Evolutionary conservation across 2,797 vertebrate genomes (phyloP).

Genomic region (Amazona finschi): DNA sequence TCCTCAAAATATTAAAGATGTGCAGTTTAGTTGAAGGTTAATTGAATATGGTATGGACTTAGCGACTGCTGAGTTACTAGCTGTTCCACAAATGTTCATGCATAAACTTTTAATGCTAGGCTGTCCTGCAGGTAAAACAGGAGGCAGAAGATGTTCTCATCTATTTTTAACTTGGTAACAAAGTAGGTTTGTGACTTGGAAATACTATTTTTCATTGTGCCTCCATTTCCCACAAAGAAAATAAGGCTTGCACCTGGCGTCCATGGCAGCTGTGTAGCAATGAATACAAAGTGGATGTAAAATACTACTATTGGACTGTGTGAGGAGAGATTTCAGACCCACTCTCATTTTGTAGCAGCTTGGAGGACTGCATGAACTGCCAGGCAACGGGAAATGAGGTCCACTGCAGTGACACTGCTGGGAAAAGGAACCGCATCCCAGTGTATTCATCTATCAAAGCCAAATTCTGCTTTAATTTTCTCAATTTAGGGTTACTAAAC

Average conservation of each 20-base stretch:
- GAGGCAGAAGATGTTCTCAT: neutral
- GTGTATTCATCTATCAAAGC: neutral
- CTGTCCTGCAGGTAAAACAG: neutral
- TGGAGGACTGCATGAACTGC: neutral
- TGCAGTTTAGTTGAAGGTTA: neutral
- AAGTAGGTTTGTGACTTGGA: neutral
- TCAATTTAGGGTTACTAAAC: neutral
- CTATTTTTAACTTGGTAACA: neutral
- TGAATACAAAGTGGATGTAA: neutral
- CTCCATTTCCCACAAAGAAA: neutral
- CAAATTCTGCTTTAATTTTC: neutral
- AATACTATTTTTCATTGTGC: neutral
- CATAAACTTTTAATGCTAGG: neutral
- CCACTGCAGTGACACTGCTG: neutral
- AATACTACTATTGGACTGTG: neutral
- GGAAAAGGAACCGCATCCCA: neutral
- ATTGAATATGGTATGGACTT: neutral
- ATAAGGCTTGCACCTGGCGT: neutral
- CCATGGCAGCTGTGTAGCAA: neutral
- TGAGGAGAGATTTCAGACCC: neutral
- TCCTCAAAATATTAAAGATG: neutral
- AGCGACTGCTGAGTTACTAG: neutral
- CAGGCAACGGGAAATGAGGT: neutral
- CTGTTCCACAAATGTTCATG: neutral
- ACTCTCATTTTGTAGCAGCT: neutral